phyloP scores from a whole-genome alignment of 2,888 invertebrate genomes.

The Agrypnus murinus region DNA sequence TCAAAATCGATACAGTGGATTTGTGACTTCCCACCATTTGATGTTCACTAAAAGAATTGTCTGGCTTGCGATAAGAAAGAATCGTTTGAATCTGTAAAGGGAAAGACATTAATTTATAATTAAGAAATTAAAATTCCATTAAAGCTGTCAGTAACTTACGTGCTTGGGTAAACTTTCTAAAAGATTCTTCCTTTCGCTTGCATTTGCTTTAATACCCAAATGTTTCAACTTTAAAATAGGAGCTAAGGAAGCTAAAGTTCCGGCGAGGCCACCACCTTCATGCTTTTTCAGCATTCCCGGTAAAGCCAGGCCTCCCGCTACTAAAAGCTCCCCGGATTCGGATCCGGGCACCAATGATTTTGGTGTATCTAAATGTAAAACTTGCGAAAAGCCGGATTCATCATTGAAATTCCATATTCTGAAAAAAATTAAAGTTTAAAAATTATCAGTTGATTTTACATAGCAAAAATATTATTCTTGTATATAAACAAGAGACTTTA shows the following conservation, averaged over 20 bases:
- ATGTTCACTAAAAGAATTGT: constrained; percentile 81
- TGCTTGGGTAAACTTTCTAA: constrained; percentile 75
- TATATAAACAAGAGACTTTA: too few relatives aligned
- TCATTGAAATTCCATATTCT: constrained; percentile 83
- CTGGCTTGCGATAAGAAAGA: constrained; percentile 77
- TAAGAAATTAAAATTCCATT: background rate
- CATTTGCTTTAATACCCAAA: constrained; percentile 69
- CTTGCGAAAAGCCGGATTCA: constrained; percentile 81
- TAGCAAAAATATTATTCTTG: too few relatives aligned
- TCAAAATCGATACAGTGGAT: constrained; percentile 76
- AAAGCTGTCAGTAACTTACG: constrained; percentile 63
- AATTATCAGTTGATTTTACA: too few relatives aligned
- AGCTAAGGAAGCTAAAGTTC: constrained; percentile 76
- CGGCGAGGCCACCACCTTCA: constrained; percentile 67
- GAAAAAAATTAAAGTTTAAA: too few relatives aligned
- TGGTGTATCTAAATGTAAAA: constrained; percentile 78
- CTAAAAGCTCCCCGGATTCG: constrained; percentile 76
- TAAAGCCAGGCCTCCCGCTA: constrained; percentile 78
- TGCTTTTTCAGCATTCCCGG: constrained; percentile 67
- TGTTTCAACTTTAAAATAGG: constrained; percentile 75
- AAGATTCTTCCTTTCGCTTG: constrained; percentile 72
- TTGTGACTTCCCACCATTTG: constrained; percentile 77
- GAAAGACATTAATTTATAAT: background rate
- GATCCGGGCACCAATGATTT: constrained; percentile 79
- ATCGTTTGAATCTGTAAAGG: constrained; percentile 76